phyloP scores from a whole-genome alignment of 2,113 vertebrate genomes.

The Halichoerus grypus region DNA sequence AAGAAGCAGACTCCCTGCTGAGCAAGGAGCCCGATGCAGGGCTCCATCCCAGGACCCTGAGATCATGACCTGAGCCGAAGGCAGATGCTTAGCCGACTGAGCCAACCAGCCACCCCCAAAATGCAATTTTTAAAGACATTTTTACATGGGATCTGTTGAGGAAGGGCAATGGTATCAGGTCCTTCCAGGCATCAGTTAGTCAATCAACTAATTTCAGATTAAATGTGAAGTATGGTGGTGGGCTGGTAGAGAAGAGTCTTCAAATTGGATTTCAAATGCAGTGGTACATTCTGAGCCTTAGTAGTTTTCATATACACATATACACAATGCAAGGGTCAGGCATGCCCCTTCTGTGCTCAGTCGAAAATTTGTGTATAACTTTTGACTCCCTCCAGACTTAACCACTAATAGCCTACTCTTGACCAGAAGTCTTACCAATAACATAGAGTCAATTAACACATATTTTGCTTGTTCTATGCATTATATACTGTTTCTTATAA shows the following conservation, averaged over 20 bases:
- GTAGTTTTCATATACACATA: neutral
- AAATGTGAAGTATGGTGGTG: neutral
- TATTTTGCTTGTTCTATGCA: neutral
- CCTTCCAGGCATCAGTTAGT: neutral
- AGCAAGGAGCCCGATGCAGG: neutral
- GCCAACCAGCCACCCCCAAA: neutral
- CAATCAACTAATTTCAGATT: neutral
- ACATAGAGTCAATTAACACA: neutral
- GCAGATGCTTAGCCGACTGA: neutral
- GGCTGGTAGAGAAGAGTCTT: neutral
- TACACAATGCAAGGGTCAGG: neutral
- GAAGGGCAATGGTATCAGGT: neutral
- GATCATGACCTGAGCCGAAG: neutral
- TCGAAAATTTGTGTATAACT: neutral
- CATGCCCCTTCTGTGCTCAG: neutral
- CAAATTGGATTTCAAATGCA: neutral
- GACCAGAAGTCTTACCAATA: neutral
- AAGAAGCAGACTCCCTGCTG: neutral
- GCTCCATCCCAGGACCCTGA: neutral
- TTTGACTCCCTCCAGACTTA: neutral
- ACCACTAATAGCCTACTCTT: neutral
- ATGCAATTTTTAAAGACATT: neutral
- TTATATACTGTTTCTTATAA: neutral
- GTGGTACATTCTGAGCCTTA: neutral
- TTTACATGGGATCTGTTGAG: neutral